These are phyloP conservation scores for Limnephilus marmoratus DNA, from an alignment of 2,888 invertebrate genomes.

Conservation along the genomic window DNA sequence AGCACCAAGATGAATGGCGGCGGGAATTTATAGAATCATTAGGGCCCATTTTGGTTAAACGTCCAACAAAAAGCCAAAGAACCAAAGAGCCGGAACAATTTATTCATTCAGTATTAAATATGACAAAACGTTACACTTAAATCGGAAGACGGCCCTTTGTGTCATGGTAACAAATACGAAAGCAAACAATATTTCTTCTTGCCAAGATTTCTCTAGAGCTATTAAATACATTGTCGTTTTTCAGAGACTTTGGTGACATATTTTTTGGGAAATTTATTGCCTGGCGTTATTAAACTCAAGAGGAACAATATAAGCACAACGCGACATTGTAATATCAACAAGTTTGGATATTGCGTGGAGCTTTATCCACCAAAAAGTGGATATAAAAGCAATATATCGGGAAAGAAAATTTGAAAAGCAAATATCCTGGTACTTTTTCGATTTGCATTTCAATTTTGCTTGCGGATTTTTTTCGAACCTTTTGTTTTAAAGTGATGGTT, in stretches of 20 bases:
- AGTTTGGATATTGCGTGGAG: slow-evolving; percentile 44
- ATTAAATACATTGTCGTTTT: slow-evolving; percentile 58
- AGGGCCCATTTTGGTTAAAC: slow-evolving; percentile 41
- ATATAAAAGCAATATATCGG: slow-evolving; percentile 42
- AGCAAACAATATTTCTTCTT: slow-evolving; percentile 48
- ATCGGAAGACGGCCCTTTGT: slow-evolving; percentile 53
- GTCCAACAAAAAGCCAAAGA: slow-evolving; percentile 32
- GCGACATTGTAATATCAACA: slow-evolving; percentile 49
- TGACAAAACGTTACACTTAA: slow-evolving; percentile 56
- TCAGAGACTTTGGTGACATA: slow-evolving; percentile 55
- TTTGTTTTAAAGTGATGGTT: background rate
- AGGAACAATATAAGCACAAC: slow-evolving; percentile 30
- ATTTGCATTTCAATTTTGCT: slow-evolving; percentile 25
- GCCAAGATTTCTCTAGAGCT: slow-evolving; percentile 43
- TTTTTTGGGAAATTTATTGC: slow-evolving; percentile 59
- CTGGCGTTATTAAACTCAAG: slow-evolving; percentile 49
- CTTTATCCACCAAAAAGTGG: slow-evolving; percentile 36
- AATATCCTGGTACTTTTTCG: slow-evolving; percentile 15
- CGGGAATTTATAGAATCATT: slow-evolving; percentile 37
- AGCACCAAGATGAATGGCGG: slow-evolving; percentile 25
- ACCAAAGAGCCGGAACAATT: slow-evolving; percentile 42
- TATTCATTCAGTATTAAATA: slow-evolving; percentile 45
- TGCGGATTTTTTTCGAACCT: background rate
- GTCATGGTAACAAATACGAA: slow-evolving; percentile 46
- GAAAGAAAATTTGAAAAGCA: slow-evolving; percentile 25